A percentile compares a stretch with the other conserved stretches of the same genome.
Evolutionary conservation across 2,888 invertebrate genomes (phyloP).

Genomic region (Tineola bisselliella): DNA sequence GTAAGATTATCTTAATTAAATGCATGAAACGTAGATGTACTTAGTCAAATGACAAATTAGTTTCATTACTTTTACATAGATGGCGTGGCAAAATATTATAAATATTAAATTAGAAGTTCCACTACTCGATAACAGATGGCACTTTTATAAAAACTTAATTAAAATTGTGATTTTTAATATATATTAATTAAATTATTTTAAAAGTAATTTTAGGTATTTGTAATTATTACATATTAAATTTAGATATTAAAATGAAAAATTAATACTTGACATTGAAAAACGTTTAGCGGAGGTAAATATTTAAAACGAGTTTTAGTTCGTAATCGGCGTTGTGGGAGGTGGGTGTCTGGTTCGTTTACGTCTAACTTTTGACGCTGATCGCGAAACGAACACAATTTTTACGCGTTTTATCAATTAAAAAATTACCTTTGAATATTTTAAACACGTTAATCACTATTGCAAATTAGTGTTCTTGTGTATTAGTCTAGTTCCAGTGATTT

Average conservation of each 20-base stretch:
- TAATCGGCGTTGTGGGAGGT: background rate
- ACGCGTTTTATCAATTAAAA: conserved; percentile 2
- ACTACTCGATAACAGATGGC: background rate
- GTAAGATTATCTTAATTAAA: too few relatives aligned
- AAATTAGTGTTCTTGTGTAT: background rate
- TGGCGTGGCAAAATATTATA: background rate
- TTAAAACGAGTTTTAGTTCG: background rate
- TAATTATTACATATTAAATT: background rate
- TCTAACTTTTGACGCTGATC: background rate
- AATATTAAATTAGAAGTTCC: background rate
- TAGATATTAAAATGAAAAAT: background rate
- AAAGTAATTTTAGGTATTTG: too few relatives aligned
- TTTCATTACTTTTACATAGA: background rate
- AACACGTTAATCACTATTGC: background rate
- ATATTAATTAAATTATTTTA: too few relatives aligned
- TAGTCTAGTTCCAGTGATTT: background rate
- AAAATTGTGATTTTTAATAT: background rate
- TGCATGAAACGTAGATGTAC: too few relatives aligned
- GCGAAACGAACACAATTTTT: background rate
- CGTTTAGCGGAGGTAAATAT: background rate
- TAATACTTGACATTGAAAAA: background rate
- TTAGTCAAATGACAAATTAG: background rate
- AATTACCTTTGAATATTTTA: background rate
- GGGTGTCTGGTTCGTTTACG: background rate
- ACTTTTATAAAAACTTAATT: background rate